Percentiles rank a stretch among this genome's conserved stretches.
These are phyloP conservation scores for Lutjanus argentimaculatus DNA, from an alignment of 2,797 vertebrate species.

Conservation along the genomic window DNA sequence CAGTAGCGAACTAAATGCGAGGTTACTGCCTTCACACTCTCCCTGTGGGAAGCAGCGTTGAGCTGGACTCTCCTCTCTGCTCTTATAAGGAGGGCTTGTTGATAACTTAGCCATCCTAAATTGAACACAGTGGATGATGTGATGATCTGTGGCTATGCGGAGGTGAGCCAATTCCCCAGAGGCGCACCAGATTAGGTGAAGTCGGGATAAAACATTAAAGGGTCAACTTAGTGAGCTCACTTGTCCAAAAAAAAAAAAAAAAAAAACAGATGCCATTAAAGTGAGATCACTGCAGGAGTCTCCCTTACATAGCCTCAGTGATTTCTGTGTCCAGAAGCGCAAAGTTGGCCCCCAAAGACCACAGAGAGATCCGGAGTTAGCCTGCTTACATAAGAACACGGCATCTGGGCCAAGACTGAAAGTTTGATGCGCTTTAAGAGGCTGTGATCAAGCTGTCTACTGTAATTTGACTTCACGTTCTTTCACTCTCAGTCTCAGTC, in stretches of 20 bases:
- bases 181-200: slow-evolving; percentile 67
- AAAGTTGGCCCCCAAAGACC: slow-evolving; percentile 32
- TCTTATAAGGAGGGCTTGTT: slow-evolving; percentile 72
- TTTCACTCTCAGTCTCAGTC: slow-evolving; percentile 10
- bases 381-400: slow-evolving; percentile 59
- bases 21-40: slow-evolving; percentile 11
- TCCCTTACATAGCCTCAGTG: slow-evolving; percentile 57
- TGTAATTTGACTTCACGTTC: slow-evolving; percentile 14
- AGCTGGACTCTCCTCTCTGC: slow-evolving; percentile 50
- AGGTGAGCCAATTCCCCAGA: slow-evolving; percentile 44
- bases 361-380: slow-evolving; percentile 40
- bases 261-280: slow-evolving; percentile 43
- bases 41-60: background rate
- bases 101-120: slow-evolving; percentile 22
- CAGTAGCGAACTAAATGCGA: slow-evolving; percentile 16
- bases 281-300: slow-evolving; percentile 69
- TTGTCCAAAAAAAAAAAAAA: slow-evolving; percentile 2
- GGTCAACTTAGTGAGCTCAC: slow-evolving; percentile 31
- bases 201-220: slow-evolving; percentile 38
- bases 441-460: slow-evolving; percentile 32
- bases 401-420: slow-evolving; percentile 33
- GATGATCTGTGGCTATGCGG: slow-evolving; percentile 20
- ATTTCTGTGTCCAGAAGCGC: slow-evolving; percentile 32
- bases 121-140: slow-evolving; percentile 13
- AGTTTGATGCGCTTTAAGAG: slow-evolving; percentile 34